Evolutionary conservation across 2,797 vertebrate genomes (phyloP).

Genomic region (Astyanax mexicanus): DNA sequence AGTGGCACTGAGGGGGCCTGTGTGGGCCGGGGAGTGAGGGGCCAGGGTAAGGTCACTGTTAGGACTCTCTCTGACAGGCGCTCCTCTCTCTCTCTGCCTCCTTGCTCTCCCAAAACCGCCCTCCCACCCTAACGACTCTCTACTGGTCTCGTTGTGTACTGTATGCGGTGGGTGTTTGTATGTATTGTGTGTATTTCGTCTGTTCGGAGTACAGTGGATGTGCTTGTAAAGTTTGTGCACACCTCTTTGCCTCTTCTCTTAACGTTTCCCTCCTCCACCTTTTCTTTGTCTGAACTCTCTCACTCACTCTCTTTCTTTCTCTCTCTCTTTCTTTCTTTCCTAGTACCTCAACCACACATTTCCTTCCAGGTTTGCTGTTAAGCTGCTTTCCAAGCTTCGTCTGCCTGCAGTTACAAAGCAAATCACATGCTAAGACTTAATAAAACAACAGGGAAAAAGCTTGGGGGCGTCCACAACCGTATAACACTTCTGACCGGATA

Average conservation of each 20-base stretch:
- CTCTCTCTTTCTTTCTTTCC: constrained; percentile 81
- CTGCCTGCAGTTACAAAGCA: constrained; percentile 71
- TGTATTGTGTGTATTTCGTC: constrained; percentile 65
- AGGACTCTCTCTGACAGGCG: constrained; percentile 86
- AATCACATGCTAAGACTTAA: constrained; percentile 37
- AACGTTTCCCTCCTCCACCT: constrained; percentile 57
- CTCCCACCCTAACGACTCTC: constrained; percentile 62
- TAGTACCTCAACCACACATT: constrained; percentile 91
- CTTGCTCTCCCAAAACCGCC: constrained; percentile 76
- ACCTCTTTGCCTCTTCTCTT: constrained; percentile 68
- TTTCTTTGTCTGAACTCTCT: constrained; percentile 54
- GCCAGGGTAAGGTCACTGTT: constrained; percentile 96
- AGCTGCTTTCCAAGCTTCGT: constrained; percentile 84
- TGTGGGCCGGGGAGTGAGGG: constrained; percentile 85
- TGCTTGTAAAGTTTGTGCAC: constrained; percentile 79
- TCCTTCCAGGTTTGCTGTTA: constrained; percentile 98
- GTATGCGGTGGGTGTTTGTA: constrained; percentile 67
- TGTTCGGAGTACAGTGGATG: constrained; percentile 68
- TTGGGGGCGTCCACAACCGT: constrained; percentile 62
- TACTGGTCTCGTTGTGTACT: constrained; percentile 74
- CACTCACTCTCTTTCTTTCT: constrained; percentile 76
- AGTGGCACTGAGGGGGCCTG: constrained; percentile 73
- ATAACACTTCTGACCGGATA: constrained; percentile 67
- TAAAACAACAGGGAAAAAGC: constrained; percentile 60
- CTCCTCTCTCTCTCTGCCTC: constrained; percentile 76